phyloP scores from a whole-genome alignment of 2,888 invertebrate genomes.

The Apantesis nais region DNA sequence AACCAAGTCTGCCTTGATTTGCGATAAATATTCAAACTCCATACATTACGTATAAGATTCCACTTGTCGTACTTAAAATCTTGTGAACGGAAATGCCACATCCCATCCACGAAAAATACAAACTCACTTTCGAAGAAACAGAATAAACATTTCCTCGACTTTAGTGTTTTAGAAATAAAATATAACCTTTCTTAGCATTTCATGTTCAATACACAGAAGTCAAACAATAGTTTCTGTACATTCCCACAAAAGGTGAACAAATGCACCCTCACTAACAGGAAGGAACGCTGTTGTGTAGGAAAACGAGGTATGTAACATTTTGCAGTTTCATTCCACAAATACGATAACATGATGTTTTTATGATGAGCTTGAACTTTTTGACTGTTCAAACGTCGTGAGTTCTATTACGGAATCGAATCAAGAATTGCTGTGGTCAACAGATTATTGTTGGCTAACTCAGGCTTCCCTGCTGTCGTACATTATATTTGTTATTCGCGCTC shows the following conservation, averaged over 20 bases:
- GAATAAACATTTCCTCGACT: not conserved
- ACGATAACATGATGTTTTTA: not conserved
- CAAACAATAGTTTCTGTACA: constrained; percentile 26
- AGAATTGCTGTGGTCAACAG: not conserved
- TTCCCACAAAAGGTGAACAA: constrained; percentile 29
- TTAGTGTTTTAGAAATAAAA: constrained; percentile 4
- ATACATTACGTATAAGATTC: not conserved
- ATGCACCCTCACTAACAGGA: constrained; percentile 22
- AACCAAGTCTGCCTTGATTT: no score
- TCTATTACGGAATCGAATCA: not conserved
- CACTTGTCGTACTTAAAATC: constrained; percentile 7
- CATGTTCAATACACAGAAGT: constrained; percentile 18
- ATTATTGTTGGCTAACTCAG: not conserved
- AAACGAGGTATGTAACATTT: constrained; percentile 5
- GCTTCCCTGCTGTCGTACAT: not conserved
- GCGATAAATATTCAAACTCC: no score
- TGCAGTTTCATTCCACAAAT: not conserved
- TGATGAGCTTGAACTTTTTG: not conserved
- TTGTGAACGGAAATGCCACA: constrained; percentile 17
- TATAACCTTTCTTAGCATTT: not conserved
- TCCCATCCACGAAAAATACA: not conserved
- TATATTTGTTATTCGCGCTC: not conserved
- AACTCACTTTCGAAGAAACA: not conserved
- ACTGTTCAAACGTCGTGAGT: not conserved
- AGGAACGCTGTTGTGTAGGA: not conserved